Percentiles rank a stretch among this genome's conserved stretches.
Evolutionary conservation across 2,888 invertebrate species (phyloP).

Genomic region (Coleophora deauratella): DNA sequence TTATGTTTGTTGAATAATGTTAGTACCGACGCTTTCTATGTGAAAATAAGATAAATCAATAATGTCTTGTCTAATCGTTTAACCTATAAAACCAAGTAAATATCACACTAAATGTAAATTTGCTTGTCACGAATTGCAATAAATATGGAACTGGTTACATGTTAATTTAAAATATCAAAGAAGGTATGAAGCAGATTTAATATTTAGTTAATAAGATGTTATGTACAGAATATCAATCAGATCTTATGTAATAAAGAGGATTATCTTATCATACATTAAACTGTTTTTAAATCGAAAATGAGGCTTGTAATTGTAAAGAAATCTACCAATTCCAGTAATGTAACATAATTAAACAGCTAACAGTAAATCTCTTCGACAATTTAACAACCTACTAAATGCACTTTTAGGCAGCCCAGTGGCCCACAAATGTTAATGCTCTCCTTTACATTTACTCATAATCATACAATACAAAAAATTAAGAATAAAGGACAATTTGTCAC

Average conservation of each 20-base stretch:
- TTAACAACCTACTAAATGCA: constrained; percentile 72
- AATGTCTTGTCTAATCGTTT: constrained; percentile 46
- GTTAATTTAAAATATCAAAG: not conserved
- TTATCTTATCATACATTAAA: not conserved
- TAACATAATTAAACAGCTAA: constrained; percentile 62
- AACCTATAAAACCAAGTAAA: constrained; percentile 40
- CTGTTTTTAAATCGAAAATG: not conserved
- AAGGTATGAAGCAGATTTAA: not conserved
- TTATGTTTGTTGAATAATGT: constrained; percentile 27
- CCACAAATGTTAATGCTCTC: constrained; percentile 25
- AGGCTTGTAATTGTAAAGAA: constrained; percentile 2
- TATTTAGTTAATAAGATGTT: constrained; percentile 2
- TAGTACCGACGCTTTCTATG: constrained; percentile 29
- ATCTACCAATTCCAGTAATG: constrained; percentile 35
- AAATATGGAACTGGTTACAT: constrained; percentile 8
- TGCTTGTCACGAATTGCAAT: constrained; percentile 6
- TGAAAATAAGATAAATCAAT: constrained; percentile 39
- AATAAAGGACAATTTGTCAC: constrained; percentile 37
- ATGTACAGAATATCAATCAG: constrained; percentile 11
- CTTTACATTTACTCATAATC: not conserved
- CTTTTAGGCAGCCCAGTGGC: constrained; percentile 42
- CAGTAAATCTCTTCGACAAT: constrained; percentile 63
- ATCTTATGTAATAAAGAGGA: constrained; percentile 2
- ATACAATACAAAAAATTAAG: not conserved
- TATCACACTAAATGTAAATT: constrained; percentile 21